Evolutionary conservation across 2,797 vertebrate genomes (phyloP), one percentile per base, ranked within the genome.

Genomic region (Sebastes elongatus): DNA sequence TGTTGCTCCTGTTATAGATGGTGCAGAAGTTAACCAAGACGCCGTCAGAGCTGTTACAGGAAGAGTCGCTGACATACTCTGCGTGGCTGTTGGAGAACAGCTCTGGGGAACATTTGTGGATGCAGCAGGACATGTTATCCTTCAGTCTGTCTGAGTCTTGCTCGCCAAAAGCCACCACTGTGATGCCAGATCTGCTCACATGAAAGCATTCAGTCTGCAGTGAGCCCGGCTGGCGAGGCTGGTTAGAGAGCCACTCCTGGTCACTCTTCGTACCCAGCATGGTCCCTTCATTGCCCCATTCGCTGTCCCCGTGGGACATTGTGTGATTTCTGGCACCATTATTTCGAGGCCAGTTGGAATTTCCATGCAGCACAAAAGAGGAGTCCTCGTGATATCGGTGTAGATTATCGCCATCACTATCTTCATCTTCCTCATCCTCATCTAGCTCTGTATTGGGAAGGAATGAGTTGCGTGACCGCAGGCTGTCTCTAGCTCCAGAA

Each of bases 11-110:
- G 92, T 96, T 96, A 88, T 99, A 99, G 74, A 99, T 98, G 33
- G 99, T 89, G 78, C 97, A 98, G 94, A 99, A 99, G 79, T 97
- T 99, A 75, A 99, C 98, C 57, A 99, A 93, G 52, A 99, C 92
- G 0, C 99, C 98, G 0, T 99, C 98, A 0, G 98, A 99, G 60
- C 98, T 99, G 93, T 97, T 98, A 88, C 97, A 99, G 67, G 98
- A 99, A 0, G 97, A 98, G 94, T 99, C 97, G 0, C 97, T 98
- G 85, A 94, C 86, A 1, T 95, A 96, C 65, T 97, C 97, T 84
- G 95, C 93, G 76, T 95, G 96, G 57, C 95, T 95, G 87, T 97
- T 96, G 1, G 96, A 95, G 63, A 84, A 84, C 32, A 81, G 70
- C 74, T 93, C 93, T 3, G 96, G 96, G 2, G 96, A 86, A 81